Base-by-base conservation (phyloP, 2,113 vertebrate species). In the Uria aalge region DNA sequence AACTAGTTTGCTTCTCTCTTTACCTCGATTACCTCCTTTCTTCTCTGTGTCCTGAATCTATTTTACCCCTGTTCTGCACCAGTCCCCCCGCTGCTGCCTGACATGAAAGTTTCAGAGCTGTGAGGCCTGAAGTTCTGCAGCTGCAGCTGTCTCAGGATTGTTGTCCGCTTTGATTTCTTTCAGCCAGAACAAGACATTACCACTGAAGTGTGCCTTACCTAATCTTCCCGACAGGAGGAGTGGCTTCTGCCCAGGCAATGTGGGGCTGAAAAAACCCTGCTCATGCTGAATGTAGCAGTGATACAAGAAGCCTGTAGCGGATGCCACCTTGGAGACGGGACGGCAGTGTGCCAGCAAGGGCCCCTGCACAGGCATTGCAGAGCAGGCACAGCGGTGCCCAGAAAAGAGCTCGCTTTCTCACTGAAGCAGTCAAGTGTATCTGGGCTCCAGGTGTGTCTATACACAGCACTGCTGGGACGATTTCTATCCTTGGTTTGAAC, bases 231-330 rank as follows among this genome's bases (percentile, higher is more conserved):
- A 9, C 11, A 8, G 50, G 41, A 56, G 6, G 3, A 47, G 41
- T 1, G 0, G 24, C 47, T 69, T 26, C 53, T 23, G 67, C 53
- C 26, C 12, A 6, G 1, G 1, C 22, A 8, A 27, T 0, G 0
- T 18, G 17, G 26, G 36, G 26, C 2, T 26, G 15, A 15, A 14
- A 57, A 18, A 17, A 15, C 22, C 6, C 3, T 0, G 0, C 29
- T 34, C 2, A 2, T 12, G 23, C n/a, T 3, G 0, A 27, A 20
- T 0, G 4, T 5, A 36, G 57, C 27, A 36, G 1, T 40, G 29
- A 5, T 7, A 12, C 11, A 6, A 4, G 29, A 34, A 63, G 6
- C 14, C 15, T 43, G 36, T 2, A 15, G 16, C 8, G 0, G 12
- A 10, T 10, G n/a, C 21, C 38, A 38, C 30, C 2, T 4, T 30